Evolutionary conservation across 1,140 invertebrate genomes (phyloP), one percentile per base, ranked within the genome.

Genomic region (Paralvinella palmiformis): DNA sequence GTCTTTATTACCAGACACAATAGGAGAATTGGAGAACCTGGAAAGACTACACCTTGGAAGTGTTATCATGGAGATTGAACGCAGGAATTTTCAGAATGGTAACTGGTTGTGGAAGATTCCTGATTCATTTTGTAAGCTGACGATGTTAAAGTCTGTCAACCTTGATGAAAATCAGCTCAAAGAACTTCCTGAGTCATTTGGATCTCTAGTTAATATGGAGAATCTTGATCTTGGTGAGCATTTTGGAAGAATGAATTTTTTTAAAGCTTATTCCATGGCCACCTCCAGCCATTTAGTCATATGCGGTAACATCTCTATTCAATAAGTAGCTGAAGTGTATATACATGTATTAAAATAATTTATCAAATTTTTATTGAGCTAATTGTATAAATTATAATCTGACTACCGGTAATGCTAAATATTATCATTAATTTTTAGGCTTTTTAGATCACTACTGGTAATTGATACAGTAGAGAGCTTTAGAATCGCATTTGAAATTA

Each of bases 151-250:
- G 20, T 65, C 70, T 29, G 59, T 73, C 2, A 66, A 71, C 58
- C 60, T 77, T 13, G 74, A 77, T 68, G 75, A 77, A 59, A 77
- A 77, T 65, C 71, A 72, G 41, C 24, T 77, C 4, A 62, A 64
- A 59, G 69, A 69, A 56, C 62, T 77, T 10, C 75, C 75, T 0
- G 55, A 68, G 58, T 60, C 71, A 61, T 71, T 77, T 68, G 75
- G 74, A 41, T 59, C 69, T 24, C 66, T 77, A 1, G 48, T 64
- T 31, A 69, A 66, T 56, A 41, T 77, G 32, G 73, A 75, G 67
- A 69, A 64, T 53, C 37, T 77, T n/a, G 70, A 76, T 64, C 44
- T 77, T 52, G 73, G 75, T 76, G 68, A 62, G 33, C 24, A 22
- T 24, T 53, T 2, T 57, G 7, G 24, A 7, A 52, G 48, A 10